These are phyloP conservation scores for Drosophila siamana DNA, from an alignment of 2,888 invertebrate genomes.

Conservation along the genomic window DNA sequence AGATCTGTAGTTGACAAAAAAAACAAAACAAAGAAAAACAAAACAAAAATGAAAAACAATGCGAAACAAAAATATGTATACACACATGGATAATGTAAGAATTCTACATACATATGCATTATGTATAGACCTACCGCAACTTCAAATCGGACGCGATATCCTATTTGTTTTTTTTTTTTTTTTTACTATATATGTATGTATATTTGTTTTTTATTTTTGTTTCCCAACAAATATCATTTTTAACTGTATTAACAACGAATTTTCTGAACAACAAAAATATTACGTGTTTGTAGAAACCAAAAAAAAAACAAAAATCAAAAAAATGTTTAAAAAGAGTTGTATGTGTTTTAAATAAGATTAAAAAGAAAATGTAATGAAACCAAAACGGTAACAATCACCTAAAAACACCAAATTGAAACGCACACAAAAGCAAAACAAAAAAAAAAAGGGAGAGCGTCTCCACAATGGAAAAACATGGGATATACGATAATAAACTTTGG, in stretches of 20 bases:
- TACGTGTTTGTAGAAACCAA: slow-evolving; percentile 43
- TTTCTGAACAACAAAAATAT: slow-evolving; percentile 26
- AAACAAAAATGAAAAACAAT: neutral
- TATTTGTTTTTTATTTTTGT: slow-evolving; percentile 6
- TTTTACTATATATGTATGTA: slow-evolving; percentile 1
- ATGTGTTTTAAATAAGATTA: slow-evolving; percentile 28
- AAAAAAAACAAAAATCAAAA: slow-evolving; percentile 15
- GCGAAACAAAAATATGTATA: slow-evolving; percentile 5
- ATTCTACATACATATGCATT: slow-evolving; percentile 3
- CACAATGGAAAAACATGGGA: neutral
- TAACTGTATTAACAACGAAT: slow-evolving; percentile 56
- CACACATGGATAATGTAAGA: slow-evolving; percentile 32
- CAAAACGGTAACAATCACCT: slow-evolving; percentile 36
- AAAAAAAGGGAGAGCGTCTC: neutral
- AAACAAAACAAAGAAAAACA: slow-evolving; percentile 3
- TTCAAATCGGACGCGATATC: slow-evolving; percentile 27
- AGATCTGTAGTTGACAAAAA: slow-evolving; percentile 11
- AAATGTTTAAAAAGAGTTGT: slow-evolving; percentile 31
- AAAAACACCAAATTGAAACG: slow-evolving; percentile 27
- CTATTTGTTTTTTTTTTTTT: slow-evolving; percentile 7
- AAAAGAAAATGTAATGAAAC: neutral
- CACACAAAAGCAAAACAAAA: neutral
- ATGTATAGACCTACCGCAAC: slow-evolving; percentile 5
- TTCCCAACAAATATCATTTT: slow-evolving; percentile 4
- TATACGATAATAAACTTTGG: neutral